Evolutionary conservation across 2,888 invertebrate species (phyloP), one percentile per base, ranked within the genome.

Genomic region (Drosophila percnosoma): DNA sequence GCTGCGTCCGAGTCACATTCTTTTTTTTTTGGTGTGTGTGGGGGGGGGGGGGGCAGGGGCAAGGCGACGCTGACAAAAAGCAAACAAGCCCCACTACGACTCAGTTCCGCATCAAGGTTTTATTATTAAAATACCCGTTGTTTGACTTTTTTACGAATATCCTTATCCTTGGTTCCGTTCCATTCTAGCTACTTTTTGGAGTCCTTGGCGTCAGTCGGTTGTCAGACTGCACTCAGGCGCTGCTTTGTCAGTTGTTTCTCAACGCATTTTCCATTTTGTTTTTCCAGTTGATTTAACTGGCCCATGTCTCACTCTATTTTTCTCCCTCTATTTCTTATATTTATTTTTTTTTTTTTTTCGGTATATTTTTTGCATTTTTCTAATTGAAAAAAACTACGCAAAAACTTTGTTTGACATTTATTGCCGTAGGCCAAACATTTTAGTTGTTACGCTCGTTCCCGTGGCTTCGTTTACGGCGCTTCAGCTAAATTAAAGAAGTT

Each of bases 401-500:
- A 54, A 80, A 90, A 86, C 73, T 88, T 88, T 82, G 74, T 79
- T 75, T 81, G 78, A 82, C 87, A 82, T 88, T 82, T 83, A 78
- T 88, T 90, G 90, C 87, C 87, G 76, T 80, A 76, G 87, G 87
- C 90, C 76, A 80, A 77, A 73, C 72, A 73, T 77, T 88, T 88
- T 75, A 67, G 72, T 72, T 77, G 76, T 73, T 72, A 62, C 76
- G 74, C 63, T 68, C 53, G 72, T 15, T 49, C 38, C 59, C 45
- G 53, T 53, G 71, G 62, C 72, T 72, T 68, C 58, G 80, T 73
- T 81, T 66, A 51, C 74, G 69, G 65, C 68, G 54, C 75, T 75
- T 73, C 72, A 80, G 79, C 68, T 78, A 88, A 88, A 90, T 88
- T 90, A 83, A 91, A 90, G 81, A 90, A 87, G 86, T 87, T 87